Percentiles rank a stretch among this genome's conserved stretches.
phyloP scores from a whole-genome alignment of 2,888 invertebrate species.

The Ariolimax columbianus region DNA sequence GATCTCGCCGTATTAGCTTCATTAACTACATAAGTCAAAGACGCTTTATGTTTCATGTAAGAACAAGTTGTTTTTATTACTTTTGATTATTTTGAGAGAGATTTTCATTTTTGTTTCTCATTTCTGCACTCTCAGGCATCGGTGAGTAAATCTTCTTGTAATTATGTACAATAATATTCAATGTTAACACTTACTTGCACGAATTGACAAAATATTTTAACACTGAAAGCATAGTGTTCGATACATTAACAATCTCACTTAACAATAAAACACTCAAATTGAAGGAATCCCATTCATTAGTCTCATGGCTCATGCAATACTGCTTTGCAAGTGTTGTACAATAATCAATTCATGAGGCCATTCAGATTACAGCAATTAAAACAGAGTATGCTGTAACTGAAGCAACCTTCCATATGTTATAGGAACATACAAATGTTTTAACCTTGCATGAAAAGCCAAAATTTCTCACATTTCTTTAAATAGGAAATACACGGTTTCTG shows the following conservation, averaged over 20 bases:
- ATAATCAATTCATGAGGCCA: background rate
- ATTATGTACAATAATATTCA: background rate
- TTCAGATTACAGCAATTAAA: background rate
- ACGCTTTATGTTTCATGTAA: too few species aligned
- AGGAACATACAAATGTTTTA: too few species aligned
- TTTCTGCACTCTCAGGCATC: slow-evolving; percentile 22
- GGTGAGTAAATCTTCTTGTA: slow-evolving; percentile 10
- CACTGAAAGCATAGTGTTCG: background rate
- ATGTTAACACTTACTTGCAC: background rate
- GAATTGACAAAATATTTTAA: background rate
- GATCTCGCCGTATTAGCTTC: too few species aligned
- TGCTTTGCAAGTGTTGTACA: background rate
- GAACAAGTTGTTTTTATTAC: background rate
- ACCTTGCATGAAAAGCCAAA: too few species aligned
- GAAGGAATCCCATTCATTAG: background rate
- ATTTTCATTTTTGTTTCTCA: slow-evolving; percentile 16
- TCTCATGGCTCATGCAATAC: background rate
- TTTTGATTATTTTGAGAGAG: background rate
- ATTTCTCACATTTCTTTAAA: too few species aligned
- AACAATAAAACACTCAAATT: background rate
- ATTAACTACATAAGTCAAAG: too few species aligned
- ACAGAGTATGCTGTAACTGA: too few species aligned
- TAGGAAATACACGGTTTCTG: too few species aligned
- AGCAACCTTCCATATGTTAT: too few species aligned
- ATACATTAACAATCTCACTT: background rate